Evolutionary conservation across 2,888 invertebrate genomes (phyloP).

Genomic region (Drosophila leonis): DNA sequence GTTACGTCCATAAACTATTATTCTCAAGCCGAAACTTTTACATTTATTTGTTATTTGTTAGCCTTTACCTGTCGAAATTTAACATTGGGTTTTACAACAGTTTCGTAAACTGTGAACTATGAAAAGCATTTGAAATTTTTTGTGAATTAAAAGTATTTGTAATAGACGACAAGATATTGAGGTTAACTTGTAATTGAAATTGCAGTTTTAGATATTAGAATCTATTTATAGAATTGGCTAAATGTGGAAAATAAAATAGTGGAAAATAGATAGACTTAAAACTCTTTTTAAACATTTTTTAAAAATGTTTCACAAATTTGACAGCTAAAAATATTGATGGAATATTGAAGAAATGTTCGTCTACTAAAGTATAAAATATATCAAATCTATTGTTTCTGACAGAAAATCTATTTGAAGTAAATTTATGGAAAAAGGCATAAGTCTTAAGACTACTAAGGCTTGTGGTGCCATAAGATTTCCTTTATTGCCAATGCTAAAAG

Average conservation of each 20-base stretch:
- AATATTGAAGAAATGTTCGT: background rate
- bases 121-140: background rate
- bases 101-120: background rate
- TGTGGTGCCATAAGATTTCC: background rate
- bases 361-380: background rate
- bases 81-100: background rate
- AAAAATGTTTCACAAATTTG: no score
- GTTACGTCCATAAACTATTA: constrained; percentile 19
- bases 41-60: constrained; percentile 10
- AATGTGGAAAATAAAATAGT: background rate
- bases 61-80: background rate
- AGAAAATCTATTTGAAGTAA: no score
- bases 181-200: background rate
- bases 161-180: background rate
- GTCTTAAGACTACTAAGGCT: background rate
- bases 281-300: no score
- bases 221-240: background rate
- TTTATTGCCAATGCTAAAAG: background rate
- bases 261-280: no score
- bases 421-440: background rate
- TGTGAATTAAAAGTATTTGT: background rate
- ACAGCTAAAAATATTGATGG: background rate
- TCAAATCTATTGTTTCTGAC: no score
- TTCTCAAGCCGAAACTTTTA: constrained; percentile 17
- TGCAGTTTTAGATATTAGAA: background rate